A percentile compares a stretch with the other conserved stretches of the same genome.
These are phyloP conservation scores for Meiosimyza decipiens DNA, from an alignment of 2,888 invertebrate species.

Conservation along the genomic window DNA sequence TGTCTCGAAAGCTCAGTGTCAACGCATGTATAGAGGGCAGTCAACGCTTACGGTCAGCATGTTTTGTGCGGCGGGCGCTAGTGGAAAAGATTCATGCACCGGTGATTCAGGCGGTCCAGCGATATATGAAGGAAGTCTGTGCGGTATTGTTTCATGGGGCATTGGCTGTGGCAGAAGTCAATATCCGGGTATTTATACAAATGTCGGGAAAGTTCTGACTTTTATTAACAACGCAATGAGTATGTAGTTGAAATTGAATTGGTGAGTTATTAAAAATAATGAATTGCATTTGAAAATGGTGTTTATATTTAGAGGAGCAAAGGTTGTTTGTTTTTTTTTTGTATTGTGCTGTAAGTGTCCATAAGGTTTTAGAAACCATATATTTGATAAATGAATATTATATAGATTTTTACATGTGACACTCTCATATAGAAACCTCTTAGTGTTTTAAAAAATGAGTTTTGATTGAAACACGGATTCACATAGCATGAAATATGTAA, in stretches of 20 bases:
- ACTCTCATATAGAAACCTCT: too few relatives aligned
- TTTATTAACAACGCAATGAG: slow-evolving; percentile 44
- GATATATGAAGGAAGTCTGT: slow-evolving; percentile 53
- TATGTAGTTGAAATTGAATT: neutral
- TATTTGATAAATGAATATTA: too few relatives aligned
- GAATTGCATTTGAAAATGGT: too few relatives aligned
- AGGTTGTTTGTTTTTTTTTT: too few relatives aligned
- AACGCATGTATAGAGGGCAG: slow-evolving; percentile 44
- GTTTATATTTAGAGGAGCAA: too few relatives aligned
- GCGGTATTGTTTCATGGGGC: slow-evolving; percentile 78
- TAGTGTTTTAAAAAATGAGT: too few relatives aligned
- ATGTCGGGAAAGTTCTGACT: slow-evolving; percentile 67
- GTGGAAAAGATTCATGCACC: slow-evolving; percentile 57
- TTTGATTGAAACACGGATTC: too few relatives aligned
- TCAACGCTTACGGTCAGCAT: slow-evolving; percentile 53
- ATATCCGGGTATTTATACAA: slow-evolving; percentile 82
- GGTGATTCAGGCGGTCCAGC: slow-evolving; percentile 65
- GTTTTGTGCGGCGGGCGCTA: slow-evolving; percentile 58
- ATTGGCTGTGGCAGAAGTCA: slow-evolving; percentile 64
- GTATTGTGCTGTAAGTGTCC: too few relatives aligned
- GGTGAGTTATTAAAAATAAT: too few relatives aligned
- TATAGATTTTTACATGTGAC: too few relatives aligned
- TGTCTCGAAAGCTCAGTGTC: slow-evolving; percentile 50
- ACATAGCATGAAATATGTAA: too few relatives aligned
- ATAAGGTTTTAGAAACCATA: too few relatives aligned